phyloP scores from a whole-genome alignment of 2,888 invertebrate species.

The Philonicus albiceps region DNA sequence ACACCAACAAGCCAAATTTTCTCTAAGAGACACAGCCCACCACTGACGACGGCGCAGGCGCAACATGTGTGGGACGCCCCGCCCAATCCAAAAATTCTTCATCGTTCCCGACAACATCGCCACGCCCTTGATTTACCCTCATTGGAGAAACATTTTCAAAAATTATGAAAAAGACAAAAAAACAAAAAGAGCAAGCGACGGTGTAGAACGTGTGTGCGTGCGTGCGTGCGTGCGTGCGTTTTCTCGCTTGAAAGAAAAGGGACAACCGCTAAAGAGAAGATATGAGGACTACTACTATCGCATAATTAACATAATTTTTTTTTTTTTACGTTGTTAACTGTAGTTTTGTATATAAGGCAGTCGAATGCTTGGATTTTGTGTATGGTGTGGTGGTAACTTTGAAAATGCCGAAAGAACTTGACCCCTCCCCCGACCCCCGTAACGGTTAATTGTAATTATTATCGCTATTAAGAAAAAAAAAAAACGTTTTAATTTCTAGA shows the following conservation, averaged over 20 bases:
- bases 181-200: no score
- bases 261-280: no score
- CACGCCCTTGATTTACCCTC: not conserved
- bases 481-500: not conserved
- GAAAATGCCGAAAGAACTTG: not conserved
- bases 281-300: not conserved
- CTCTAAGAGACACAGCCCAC: slow-evolving; percentile 24
- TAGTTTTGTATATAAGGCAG: not conserved
- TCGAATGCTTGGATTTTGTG: not conserved
- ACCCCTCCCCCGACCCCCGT: not conserved
- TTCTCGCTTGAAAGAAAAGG: not conserved
- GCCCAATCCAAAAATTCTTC: no score
- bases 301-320: not conserved
- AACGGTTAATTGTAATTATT: not conserved
- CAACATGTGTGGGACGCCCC: not conserved
- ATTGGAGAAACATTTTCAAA: not conserved
- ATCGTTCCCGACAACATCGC: not conserved
- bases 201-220: no score
- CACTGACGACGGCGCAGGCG: not conserved
- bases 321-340: not conserved
- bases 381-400: not conserved
- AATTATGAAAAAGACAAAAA: no score
- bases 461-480: not conserved
- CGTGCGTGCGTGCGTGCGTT: no score
- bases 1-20: slow-evolving; percentile 44